Evolutionary conservation across 2,113 vertebrate genomes (phyloP), one percentile per base, ranked within the genome.

Genomic region (Empidonax alnorum): DNA sequence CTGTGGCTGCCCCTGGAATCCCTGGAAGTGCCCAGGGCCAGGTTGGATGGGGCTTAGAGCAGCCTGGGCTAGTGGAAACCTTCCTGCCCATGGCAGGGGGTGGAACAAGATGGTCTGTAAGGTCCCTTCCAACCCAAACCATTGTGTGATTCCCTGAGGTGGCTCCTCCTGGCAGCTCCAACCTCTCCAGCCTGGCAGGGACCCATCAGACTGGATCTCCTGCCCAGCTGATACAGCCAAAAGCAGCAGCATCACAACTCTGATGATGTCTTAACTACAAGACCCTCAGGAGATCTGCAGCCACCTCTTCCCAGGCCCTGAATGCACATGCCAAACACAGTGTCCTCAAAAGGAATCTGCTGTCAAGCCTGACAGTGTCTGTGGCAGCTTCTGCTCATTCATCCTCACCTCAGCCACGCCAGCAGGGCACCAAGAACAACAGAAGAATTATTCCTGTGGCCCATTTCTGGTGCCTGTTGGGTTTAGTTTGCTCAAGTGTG

Each of bases 101-200:
- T 23, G 49, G 22, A 3, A 35, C 6, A 2, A 2, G 17, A 22
- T 10, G 52, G 16, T 6, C 15, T 52, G 50, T 33, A 2, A 50
- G 14, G 21, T 22, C 31, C 49, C 28, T 39, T 28, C 31, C 37
- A 44, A 1, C 52, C 37, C 23, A 13, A 52, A 33, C 12, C 31
- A 14, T 24, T 13, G 37, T 0, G 0, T 16, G 37, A 46, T 67
- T 44, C 61, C 28, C 27, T 4, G 31, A 3, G 1, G 3, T 9
- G 17, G 12, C n/a, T 61, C 53, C 72, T 59, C 31, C 58, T 14
- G 20, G 69, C 83, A 53, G 46, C 75, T 50, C 31, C 0, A 69
- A 7, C 37, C 46, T 49, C 50, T 33, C 49, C 74, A 63, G 50
- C 50, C 35, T 28, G 44, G 35, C 61, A 56, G 35, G 23, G n/a